Base-by-base conservation (phyloP, 1,140 invertebrate species). In the Colletes latitarsis region DNA sequence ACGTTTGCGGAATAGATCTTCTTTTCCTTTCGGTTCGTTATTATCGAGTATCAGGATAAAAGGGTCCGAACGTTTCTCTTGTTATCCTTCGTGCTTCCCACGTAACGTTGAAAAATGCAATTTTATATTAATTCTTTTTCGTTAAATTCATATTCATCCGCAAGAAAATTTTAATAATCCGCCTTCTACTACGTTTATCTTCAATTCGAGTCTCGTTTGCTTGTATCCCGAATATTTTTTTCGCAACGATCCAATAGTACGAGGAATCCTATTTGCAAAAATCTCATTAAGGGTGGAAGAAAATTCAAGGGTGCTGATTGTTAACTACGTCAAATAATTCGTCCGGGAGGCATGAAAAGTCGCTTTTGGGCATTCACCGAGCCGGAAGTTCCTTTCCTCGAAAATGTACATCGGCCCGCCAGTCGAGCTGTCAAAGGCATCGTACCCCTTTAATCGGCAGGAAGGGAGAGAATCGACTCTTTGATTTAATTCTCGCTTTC, bases 231-330 rank as follows among this genome's bases (percentile, higher is more conserved):
- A 43, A 43, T 43, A 43, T 43, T 5, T 43, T 43, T 43, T 49
- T 12, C n/a, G 49, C 49, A 39, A 39, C 58, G 58, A 62, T 62
- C 10, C 0, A 62, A 39, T 3, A 62, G 10, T 9, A 62, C 58
- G 21, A 39, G 9, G 0, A 60, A 55, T 17, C 17, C 6, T 10
- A 30, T 30, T 30, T 30, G 30, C 30, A 30, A 30, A 30, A 30
- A 30, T 30, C 30, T 30, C 30, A 2, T 5, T 4, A 0, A 64
- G 53, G 53, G 19, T 77, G 67, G 53, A 30, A 52, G 55, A 14
- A 1, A n/a, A 66, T 43, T 75, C 64, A 60, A 60, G 21, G 53
- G 49, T 77, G 17, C 46, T 46, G 14, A 43, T 62, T 53, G 66
- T 63, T 21, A 78, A 72, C 43, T 30, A 55, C n/a, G 19, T 17